Evolutionary conservation across 64 coral and sea anemone genomes (phyloP).

Genomic region (Dendrophyllia cribrosa): DNA sequence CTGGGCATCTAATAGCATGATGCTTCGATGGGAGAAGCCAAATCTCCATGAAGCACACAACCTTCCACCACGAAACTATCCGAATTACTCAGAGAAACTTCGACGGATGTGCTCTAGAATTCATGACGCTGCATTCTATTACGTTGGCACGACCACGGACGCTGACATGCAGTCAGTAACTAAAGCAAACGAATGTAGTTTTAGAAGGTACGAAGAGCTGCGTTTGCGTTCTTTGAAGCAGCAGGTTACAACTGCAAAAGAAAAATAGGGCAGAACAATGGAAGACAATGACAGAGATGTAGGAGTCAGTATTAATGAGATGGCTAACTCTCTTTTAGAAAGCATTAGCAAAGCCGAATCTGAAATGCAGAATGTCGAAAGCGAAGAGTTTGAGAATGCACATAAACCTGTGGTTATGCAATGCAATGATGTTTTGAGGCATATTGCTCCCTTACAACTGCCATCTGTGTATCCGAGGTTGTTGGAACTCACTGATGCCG

Average conservation of each 20-base stretch:
- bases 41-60: constrained; percentile 39
- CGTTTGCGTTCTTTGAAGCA: constrained; percentile 41
- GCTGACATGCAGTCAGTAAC: constrained; percentile 43
- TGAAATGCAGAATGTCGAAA: constrained; percentile 39
- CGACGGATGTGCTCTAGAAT: constrained; percentile 26
- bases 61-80: constrained; percentile 15
- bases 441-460: constrained; percentile 45
- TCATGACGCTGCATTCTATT: constrained; percentile 13
- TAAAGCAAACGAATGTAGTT: background rate
- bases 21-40: constrained; percentile 62
- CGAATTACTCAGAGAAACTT: constrained; percentile 53
- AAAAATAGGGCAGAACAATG: constrained; percentile 29
- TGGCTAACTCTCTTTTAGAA: constrained; percentile 37
- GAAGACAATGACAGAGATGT: constrained; percentile 22
- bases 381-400: constrained; percentile 24
- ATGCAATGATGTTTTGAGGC: constrained; percentile 54
- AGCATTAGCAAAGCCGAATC: constrained; percentile 40
- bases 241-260: constrained; percentile 45
- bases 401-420: constrained; percentile 31
- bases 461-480: constrained; percentile 59
- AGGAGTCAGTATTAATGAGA: constrained; percentile 39
- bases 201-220: constrained; percentile 2
- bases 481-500: constrained; percentile 75
- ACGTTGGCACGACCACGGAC: constrained; percentile 12
- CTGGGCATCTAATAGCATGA: constrained; percentile 63